Base-by-base conservation (phyloP, 2,888 invertebrate species). In the Sesia bembeciformis region DNA sequence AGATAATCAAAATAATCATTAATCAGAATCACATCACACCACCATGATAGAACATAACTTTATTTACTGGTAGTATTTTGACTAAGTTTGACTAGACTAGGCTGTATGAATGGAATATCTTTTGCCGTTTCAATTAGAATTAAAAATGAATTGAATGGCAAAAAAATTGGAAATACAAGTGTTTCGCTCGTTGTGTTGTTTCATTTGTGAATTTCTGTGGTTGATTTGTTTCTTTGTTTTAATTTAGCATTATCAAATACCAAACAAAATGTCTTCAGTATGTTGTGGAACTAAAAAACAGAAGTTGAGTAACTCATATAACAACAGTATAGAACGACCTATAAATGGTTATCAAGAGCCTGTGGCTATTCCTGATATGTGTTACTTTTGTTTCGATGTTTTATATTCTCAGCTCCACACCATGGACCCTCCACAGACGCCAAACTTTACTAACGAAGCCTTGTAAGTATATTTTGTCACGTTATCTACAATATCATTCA, bases 311-410 rank as follows among this genome's bases (percentile, higher is more conserved):
- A 95, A 94, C 70, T 81, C 83, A 1, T 86, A 78, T 70, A 90
- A 90, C 68, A 87, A 91, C 68, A 87, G 86, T 66, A 90, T 92
- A 74, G 92, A 92, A 67, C 91, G 92, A 81, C 88, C 90, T 70
- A 72, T 87, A 7, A 88, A 90, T 75, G 90, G 89, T 72, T 84
- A 85, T 74, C 81, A 85, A 70, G 90, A 89, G 64, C 76, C 84
- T 67, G 94, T 97, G 66, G 97, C 96, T 67, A 93, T 94, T 81
- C 95, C 95, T 62, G 98, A 98, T 84, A 99, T 99, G 99, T 98
- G 98, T 82, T 97, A 96, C 91, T 99, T 96, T 91, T 99, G 99
- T 93, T 99, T 99, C 91, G 99, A 99, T 91, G 98, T 98, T 70
- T 93, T 99, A 65, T 96, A 98, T 88, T 94, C 95, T 86, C 97